A percentile compares a stretch with the other conserved stretches of the same genome.
phyloP scores from a whole-genome alignment of 2,797 vertebrate species.

The Anguilla anguilla region DNA sequence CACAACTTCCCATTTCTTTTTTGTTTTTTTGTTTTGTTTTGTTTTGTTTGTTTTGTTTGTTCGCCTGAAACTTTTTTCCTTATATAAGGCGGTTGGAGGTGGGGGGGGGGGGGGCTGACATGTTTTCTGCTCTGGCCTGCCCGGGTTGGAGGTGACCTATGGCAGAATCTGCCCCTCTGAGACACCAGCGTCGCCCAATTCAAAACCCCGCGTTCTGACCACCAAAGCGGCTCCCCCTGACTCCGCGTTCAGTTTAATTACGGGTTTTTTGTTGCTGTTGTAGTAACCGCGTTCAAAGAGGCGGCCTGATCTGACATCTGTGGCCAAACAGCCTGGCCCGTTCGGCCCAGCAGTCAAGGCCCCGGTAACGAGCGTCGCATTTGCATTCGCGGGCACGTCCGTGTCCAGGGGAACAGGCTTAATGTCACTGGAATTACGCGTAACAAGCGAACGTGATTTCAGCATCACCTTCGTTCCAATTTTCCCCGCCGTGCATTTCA shows the following conservation, averaged over 20 bases:
- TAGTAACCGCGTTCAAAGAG: constrained; percentile 23
- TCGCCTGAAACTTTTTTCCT: constrained; percentile 15
- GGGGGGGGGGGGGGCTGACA: neutral
- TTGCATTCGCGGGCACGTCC: neutral
- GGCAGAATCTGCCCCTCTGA: neutral
- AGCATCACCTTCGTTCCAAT: neutral
- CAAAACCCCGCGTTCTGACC: neutral
- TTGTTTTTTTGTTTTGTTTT: constrained; percentile 12
- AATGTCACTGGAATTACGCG: neutral
- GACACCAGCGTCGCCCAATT: neutral
- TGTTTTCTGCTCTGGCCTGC: neutral
- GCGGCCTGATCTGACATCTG: constrained; percentile 18
- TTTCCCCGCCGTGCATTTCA: neutral
- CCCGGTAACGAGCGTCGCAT: neutral
- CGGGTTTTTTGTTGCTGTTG: neutral
- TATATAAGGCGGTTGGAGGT: neutral
- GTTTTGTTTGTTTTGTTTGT: constrained; percentile 21
- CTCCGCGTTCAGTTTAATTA: neutral
- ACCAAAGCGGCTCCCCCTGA: neutral
- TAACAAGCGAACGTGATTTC: neutral
- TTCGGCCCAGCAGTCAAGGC: constrained; percentile 28
- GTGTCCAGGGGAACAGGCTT: neutral
- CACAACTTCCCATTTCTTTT: constrained; percentile 9
- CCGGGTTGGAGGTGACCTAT: neutral
- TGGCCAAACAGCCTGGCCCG: constrained; percentile 42